Evolutionary conservation across 92 coral and sea anemone species (phyloP).

Genomic region (Ricordea florida): DNA sequence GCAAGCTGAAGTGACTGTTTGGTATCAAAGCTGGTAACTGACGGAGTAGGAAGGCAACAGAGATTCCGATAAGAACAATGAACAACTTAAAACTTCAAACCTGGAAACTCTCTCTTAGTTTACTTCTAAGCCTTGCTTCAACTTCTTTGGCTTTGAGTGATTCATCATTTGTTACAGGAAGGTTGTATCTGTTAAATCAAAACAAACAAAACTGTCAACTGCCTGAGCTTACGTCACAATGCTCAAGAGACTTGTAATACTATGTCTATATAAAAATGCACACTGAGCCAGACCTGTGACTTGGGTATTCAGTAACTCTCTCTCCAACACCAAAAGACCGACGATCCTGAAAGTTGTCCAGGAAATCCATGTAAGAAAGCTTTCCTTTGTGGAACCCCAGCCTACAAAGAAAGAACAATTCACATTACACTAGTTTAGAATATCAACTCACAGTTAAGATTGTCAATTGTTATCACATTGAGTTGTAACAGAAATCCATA

Average conservation of each 20-base stretch:
- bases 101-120: slow-evolving; percentile 81
- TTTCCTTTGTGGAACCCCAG: slow-evolving; percentile 93
- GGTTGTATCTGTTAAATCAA: slow-evolving; percentile 59
- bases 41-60: no score
- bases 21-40: no score
- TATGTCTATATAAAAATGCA: no score
- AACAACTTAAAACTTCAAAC: no score
- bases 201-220: background rate
- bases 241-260: background rate
- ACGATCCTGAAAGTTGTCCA: slow-evolving; percentile 88
- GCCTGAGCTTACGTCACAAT: background rate
- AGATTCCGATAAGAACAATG: no score
- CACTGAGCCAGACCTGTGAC: slow-evolving; percentile 84
- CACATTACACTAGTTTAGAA: no score
- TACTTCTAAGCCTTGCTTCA: slow-evolving; percentile 71
- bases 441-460: no score
- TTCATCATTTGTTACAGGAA: slow-evolving; percentile 71
- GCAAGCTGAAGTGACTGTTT: no score
- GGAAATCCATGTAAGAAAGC: slow-evolving; percentile 76
- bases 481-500: no score
- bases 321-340: slow-evolving; percentile 81
- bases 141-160: slow-evolving; percentile 84
- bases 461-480: no score
- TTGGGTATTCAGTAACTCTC: slow-evolving; percentile 69
- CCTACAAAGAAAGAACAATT: slow-evolving; percentile 8